A percentile compares a stretch with the other conserved stretches of the same genome.
phyloP scores from a whole-genome alignment of 2,888 invertebrate species.

The Sarcophaga caerulescens region DNA sequence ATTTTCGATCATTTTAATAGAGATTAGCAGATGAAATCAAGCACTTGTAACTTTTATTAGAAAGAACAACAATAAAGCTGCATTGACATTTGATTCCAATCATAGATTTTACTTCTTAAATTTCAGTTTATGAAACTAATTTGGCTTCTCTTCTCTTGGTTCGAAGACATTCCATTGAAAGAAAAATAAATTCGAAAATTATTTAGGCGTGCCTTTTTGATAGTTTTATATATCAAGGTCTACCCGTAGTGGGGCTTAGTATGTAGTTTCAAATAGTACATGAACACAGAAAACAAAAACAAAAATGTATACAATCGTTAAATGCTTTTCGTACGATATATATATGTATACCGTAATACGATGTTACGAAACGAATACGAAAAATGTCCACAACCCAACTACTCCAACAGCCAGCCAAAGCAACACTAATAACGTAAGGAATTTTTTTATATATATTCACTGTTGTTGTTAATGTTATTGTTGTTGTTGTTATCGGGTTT shows the following conservation, averaged over 20 bases:
- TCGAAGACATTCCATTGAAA: too few species aligned
- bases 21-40: too few species aligned
- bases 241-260: conserved; percentile 28
- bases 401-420: conserved; percentile 26
- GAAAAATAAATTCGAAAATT: too few species aligned
- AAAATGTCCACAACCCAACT: conserved; percentile 36
- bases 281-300: conserved; percentile 16
- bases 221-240: conserved; percentile 21
- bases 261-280: neutral
- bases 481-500: conserved; percentile 33
- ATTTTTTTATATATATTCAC: neutral
- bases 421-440: conserved; percentile 49
- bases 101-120: too few species aligned
- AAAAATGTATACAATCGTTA: conserved; percentile 26
- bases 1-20: too few species aligned
- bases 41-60: too few species aligned
- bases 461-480: neutral
- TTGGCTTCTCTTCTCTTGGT: too few species aligned
- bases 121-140: too few species aligned
- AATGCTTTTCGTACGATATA: conserved; percentile 34
- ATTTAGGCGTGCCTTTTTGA: neutral
- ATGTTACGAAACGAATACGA: conserved; percentile 39
- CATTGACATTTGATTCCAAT: too few species aligned
- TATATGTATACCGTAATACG: neutral
- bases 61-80: too few species aligned